Evolutionary conservation across 2,113 vertebrate species (phyloP).

Genomic region (Seriola rivoliana): DNA sequence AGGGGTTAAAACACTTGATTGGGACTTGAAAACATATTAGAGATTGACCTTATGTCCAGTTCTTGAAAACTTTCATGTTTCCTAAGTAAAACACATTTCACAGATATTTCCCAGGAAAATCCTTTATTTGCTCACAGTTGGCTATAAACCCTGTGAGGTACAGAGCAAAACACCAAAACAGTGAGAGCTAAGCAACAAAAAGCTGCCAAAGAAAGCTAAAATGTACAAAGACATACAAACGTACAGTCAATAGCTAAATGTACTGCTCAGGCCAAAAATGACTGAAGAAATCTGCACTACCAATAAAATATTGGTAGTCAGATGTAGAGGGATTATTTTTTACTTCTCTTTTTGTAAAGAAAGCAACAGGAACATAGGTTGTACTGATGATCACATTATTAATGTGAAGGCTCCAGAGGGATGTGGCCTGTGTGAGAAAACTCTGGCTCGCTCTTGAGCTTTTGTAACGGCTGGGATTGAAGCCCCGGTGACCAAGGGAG

Average conservation of each 20-base stretch:
- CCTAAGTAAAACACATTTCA: background rate
- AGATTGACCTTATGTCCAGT: slow-evolving; percentile 6
- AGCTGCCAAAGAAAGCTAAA: slow-evolving; percentile 27
- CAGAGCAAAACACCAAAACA: no score
- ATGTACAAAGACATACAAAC: no score
- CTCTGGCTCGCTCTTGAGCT: slow-evolving; percentile 6
- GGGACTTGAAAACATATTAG: background rate
- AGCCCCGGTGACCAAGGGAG: slow-evolving; percentile 58
- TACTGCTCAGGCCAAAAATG: background rate
- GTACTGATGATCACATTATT: slow-evolving; percentile 10
- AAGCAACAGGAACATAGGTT: background rate
- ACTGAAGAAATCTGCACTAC: background rate
- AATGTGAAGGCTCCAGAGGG: background rate
- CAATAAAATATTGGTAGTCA: background rate
- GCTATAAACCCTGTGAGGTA: no score
- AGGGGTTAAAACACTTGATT: background rate
- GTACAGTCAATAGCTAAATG: background rate
- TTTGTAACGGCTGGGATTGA: slow-evolving; percentile 36
- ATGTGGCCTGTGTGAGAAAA: slow-evolving; percentile 26
- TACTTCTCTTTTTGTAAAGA: background rate
- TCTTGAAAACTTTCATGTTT: slow-evolving; percentile 1
- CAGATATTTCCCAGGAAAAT: background rate
- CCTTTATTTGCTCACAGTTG: no score
- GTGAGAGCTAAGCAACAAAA: slow-evolving; percentile 1
- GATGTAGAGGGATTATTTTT: background rate